These are phyloP conservation scores for Rhinoptilus africanus DNA, from an alignment of 2,113 vertebrate genomes.

Conservation along the genomic window DNA sequence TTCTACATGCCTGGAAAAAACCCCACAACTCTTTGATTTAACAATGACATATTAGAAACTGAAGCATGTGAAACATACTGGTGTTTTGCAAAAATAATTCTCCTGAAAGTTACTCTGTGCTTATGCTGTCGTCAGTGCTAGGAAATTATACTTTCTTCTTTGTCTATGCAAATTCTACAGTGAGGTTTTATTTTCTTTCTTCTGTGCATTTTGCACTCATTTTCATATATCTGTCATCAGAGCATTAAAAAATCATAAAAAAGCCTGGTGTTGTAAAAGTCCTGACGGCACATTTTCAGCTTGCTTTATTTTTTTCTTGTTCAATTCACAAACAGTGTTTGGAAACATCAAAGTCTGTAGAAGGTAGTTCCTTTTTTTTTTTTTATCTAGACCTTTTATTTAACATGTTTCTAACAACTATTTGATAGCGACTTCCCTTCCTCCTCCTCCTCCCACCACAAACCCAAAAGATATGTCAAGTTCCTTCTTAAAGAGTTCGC, in stretches of 20 bases:
- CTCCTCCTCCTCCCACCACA: not conserved
- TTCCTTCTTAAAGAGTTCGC: not conserved
- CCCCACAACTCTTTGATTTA: slow-evolving; percentile 47
- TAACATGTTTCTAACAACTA: slow-evolving; percentile 8
- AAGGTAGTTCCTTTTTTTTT: not conserved
- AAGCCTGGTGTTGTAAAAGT: slow-evolving; percentile 33
- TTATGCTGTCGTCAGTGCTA: slow-evolving; percentile 10
- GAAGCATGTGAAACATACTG: slow-evolving; percentile 56
- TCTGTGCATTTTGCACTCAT: slow-evolving; percentile 56
- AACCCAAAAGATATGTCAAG: not conserved
- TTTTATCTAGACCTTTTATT: not conserved
- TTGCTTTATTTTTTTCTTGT: slow-evolving; percentile 30
- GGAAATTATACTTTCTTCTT: slow-evolving; percentile 30
- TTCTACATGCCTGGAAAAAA: not conserved
- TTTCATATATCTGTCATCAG: slow-evolving; percentile 58
- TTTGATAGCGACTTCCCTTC: not conserved
- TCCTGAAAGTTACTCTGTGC: slow-evolving; percentile 32
- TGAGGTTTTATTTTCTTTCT: slow-evolving; percentile 40
- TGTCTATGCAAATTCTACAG: slow-evolving; percentile 33
- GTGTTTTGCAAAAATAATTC: slow-evolving; percentile 70
- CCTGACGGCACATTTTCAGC: slow-evolving; percentile 54
- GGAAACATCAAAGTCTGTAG: slow-evolving; percentile 47
- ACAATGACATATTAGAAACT: slow-evolving; percentile 57
- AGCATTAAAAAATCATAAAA: slow-evolving; percentile 71
- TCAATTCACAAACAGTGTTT: slow-evolving; percentile 47